phyloP scores from a whole-genome alignment of 2,797 vertebrate species.

The Prionace glauca region DNA sequence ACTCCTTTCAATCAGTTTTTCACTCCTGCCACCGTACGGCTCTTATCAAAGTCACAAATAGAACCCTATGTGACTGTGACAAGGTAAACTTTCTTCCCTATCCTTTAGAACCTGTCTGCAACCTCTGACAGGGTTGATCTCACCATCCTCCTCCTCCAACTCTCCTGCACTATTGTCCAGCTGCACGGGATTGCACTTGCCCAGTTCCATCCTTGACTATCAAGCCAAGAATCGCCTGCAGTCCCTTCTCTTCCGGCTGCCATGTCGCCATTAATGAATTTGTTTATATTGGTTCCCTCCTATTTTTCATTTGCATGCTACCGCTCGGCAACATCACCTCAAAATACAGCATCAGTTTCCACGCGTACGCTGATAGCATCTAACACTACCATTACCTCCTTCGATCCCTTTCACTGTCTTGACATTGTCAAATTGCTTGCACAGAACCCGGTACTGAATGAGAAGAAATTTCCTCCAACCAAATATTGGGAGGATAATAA shows the following conservation, averaged over 20 bases:
- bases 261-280: background rate
- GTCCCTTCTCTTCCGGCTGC: background rate
- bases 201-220: background rate
- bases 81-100: background rate
- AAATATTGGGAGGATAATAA: background rate
- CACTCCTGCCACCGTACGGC: too few species aligned
- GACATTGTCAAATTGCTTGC: background rate
- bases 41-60: background rate
- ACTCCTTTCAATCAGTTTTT: background rate
- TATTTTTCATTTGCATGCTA: background rate
- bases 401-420: background rate
- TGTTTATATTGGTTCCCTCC: background rate
- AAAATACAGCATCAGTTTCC: background rate
- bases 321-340: background rate
- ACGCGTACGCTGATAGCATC: background rate
- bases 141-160: background rate
- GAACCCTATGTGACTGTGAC: too few species aligned
- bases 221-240: background rate
- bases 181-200: background rate
- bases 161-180: background rate
- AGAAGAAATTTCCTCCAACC: background rate
- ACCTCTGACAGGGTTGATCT: background rate
- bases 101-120: background rate
- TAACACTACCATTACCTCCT: background rate
- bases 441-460: background rate